phyloP scores from a whole-genome alignment of 2,888 invertebrate genomes.

The Nymphalis polychloros region DNA sequence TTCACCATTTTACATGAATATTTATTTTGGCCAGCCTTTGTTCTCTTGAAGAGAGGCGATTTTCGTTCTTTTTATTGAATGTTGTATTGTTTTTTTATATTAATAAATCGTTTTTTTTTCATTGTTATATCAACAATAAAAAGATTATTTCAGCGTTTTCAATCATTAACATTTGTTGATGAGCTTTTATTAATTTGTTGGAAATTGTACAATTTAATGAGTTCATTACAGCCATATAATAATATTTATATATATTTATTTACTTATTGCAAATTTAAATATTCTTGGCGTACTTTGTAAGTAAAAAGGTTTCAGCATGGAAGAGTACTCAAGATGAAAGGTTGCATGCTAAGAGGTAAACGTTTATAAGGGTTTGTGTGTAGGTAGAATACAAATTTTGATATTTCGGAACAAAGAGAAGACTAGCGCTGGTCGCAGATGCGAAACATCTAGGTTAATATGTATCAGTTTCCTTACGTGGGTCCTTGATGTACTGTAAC shows the following conservation, averaged over 20 bases:
- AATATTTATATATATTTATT: too few species aligned
- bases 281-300: not conserved
- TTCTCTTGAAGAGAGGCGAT: slow-evolving; percentile 44
- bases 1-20: slow-evolving; percentile 68
- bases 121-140: not conserved
- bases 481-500: slow-evolving; percentile 4
- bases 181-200: too few species aligned
- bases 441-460: not conserved
- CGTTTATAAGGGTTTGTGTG: slow-evolving; percentile 14
- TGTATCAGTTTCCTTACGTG: not conserved
- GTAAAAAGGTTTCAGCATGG: not conserved
- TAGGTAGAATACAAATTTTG: slow-evolving; percentile 14
- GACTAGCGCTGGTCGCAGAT: slow-evolving; percentile 1
- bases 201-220: too few species aligned
- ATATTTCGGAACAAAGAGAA: slow-evolving; percentile 13
- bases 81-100: slow-evolving; percentile 22
- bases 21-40: slow-evolving; percentile 63
- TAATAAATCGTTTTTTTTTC: slow-evolving; percentile 6
- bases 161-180: too few species aligned
- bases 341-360: slow-evolving; percentile 4
- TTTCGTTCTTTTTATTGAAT: slow-evolving; percentile 39
- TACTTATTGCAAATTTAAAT: not conserved
- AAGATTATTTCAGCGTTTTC: not conserved
- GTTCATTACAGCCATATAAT: too few species aligned
- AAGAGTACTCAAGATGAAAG: slow-evolving; percentile 2